phyloP scores from a whole-genome alignment of 2,113 vertebrate species.

The Psilopogon haemacephalus region DNA sequence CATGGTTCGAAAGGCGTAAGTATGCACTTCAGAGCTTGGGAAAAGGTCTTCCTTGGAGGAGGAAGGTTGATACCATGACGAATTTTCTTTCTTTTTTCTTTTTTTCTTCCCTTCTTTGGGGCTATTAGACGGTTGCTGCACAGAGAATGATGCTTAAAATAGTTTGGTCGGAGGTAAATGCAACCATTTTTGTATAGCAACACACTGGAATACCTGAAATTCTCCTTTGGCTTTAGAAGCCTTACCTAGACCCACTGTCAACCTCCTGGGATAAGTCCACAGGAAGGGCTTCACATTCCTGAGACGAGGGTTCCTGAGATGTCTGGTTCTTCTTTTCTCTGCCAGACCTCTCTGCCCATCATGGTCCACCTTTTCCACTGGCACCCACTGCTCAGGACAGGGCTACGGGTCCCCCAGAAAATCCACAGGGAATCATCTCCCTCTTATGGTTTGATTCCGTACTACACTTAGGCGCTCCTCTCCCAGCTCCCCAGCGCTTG shows the following conservation, averaged over 20 bases:
- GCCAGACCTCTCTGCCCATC: not conserved
- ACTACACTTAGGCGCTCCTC: slow-evolving; percentile 16
- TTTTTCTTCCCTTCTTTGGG: not conserved
- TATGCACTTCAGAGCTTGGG: not conserved
- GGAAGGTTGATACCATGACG: not conserved
- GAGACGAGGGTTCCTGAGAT: not conserved
- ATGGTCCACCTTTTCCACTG: not conserved
- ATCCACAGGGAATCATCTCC: slow-evolving; percentile 61
- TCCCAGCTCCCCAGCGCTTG: not conserved
- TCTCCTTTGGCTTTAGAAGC: not conserved
- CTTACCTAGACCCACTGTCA: not conserved
- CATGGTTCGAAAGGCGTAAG: not conserved
- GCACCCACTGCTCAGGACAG: not conserved
- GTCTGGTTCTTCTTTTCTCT: not conserved
- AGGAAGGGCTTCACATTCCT: not conserved
- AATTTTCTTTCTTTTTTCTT: not conserved
- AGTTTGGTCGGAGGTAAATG: not conserved
- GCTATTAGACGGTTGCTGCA: not conserved
- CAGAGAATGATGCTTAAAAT: not conserved
- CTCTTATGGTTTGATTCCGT: slow-evolving; percentile 43
- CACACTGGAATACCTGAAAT: not conserved
- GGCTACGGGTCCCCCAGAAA: not conserved
- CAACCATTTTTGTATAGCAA: not conserved
- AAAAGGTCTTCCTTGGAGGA: not conserved
- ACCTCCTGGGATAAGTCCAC: not conserved